Evolutionary conservation across 2,113 vertebrate species (phyloP), one percentile per base, ranked within the genome.

Genomic region (Xiphias gladius): DNA sequence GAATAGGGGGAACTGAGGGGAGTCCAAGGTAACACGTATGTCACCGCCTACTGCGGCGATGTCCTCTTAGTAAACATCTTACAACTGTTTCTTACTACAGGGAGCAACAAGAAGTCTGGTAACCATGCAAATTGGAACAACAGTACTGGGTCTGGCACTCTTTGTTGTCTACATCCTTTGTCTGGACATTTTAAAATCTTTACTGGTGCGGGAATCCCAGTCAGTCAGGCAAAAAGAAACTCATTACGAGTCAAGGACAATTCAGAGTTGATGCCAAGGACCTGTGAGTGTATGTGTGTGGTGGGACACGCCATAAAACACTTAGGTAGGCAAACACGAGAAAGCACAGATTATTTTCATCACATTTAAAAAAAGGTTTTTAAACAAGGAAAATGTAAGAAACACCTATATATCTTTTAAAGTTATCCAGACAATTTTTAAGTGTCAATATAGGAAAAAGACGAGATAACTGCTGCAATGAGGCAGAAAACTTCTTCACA

Each of bases 151-250:
- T n/a, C 69, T 64, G 76, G 59, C 28, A 10, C 78, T 82, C 85
- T 93, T 94, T 94, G 92, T 92, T 76, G 81, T 90, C 85, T 61
- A 24, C 72, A 11, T 83, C 90, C 85, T 94, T 95, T 95, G 94
- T 96, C 81, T 86, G 86, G 24, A 67, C 82, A 35, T 84, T 94
- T 95, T 93, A 93, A 94, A 93, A 88, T 79, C 83, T 94, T 95
- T 95, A 94, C 90, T 87, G 83, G 89, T 87, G 77, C 91, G 87
- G 93, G 94, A 95, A 94, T 89, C 86, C 87, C 90, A 84, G 88
- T 92, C 82, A 90, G 75, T 85, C 61, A 70, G 75, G 72, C 86
- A 54, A 91, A 91, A 85, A 90, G 83, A 92, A 88, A 76, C 24
- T 62, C 70, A 80, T 84, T 90, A 85, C 75, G 43, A 89, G 87